A percentile compares a stretch with the other conserved stretches of the same genome.
These are phyloP conservation scores for Eupithecia insigniata DNA, from an alignment of 2,888 invertebrate genomes.

Conservation along the genomic window DNA sequence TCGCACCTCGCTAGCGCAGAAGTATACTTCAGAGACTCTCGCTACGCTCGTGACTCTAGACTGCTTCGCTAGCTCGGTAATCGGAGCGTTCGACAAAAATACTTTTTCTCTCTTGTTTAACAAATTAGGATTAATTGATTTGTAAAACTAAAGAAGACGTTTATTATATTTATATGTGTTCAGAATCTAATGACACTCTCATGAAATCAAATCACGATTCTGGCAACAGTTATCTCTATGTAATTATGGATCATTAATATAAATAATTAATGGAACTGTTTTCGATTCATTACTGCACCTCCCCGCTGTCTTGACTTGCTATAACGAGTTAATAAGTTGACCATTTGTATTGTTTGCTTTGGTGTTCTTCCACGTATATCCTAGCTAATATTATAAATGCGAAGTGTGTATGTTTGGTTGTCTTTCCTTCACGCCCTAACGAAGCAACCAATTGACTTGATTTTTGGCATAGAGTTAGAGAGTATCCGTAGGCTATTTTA, in stretches of 20 bases:
- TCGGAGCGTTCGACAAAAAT: neutral
- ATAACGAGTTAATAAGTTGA: constrained; percentile 38
- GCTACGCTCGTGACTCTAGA: neutral
- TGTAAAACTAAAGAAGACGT: constrained; percentile 16
- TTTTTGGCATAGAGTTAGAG: too few relatives aligned
- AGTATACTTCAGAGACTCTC: neutral
- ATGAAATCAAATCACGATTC: constrained; percentile 45
- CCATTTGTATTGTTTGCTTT: constrained; percentile 9
- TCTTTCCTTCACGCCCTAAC: too few relatives aligned
- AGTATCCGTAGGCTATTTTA: too few relatives aligned
- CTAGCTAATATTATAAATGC: too few relatives aligned
- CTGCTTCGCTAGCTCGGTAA: neutral
- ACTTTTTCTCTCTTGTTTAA: neutral
- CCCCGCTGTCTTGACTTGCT: constrained; percentile 32
- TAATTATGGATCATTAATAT: constrained; percentile 44
- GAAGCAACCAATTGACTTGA: too few relatives aligned
- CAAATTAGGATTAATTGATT: neutral
- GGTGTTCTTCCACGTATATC: constrained; percentile 3
- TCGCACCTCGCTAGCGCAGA: neutral
- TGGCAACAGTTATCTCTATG: constrained; percentile 44
- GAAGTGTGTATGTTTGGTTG: too few relatives aligned
- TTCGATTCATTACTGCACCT: constrained; percentile 38
- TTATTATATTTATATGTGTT: constrained; percentile 41
- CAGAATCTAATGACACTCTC: constrained; percentile 39
- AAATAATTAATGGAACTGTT: constrained; percentile 44